Evolutionary conservation across 2,113 vertebrate genomes (phyloP), one percentile per base, ranked within the genome.

Genomic region (Trogon surrucura): DNA sequence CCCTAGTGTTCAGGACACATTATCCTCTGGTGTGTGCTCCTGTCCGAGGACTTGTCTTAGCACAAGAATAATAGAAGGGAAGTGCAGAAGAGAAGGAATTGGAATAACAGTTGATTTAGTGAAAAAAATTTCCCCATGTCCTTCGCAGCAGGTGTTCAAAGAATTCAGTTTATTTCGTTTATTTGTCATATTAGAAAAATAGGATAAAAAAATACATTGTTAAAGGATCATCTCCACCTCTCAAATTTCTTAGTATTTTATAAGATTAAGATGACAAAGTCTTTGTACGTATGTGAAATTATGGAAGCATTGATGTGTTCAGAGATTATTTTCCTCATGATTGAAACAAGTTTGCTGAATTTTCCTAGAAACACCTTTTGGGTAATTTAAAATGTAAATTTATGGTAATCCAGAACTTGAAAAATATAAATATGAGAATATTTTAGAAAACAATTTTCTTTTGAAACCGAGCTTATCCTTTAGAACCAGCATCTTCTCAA

Each of bases 1-100:
- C 88, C 93, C 91, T 85, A 89, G 87, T 71, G 91, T 95, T 91
- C 65, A 89, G 81, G 82, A 73, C 11, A 2, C 47, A 3, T 80
- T 83, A 30, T 89, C 19, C 34, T 77, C 36, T 80, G 30, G 32
- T 65, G 18, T 0, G 0, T 58, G 12, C 11, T 58, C 13, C 5
- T 32, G 22, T 83, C 60, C 51, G 80, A 62, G 20, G 44, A 34
- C 32, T 47, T 64, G 3, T 65, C 21, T 51, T 38, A 50, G 7
- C 0, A 1, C 1, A 1, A 11, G 12, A 60, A 83, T 58, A 16
- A 5, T 45, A 27, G 5, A 54, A 32, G 21, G 3, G 10, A 85
- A 88, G 9, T 22, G 13, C 44, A 58, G 22, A 3, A 32, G 47
- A 54, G 85, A 78, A 27, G 13, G 13, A 66, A 84, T 18, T 23